These are phyloP conservation scores for Nasonia giraulti DNA, from an alignment of 1,140 invertebrate genomes.

Conservation along the genomic window DNA sequence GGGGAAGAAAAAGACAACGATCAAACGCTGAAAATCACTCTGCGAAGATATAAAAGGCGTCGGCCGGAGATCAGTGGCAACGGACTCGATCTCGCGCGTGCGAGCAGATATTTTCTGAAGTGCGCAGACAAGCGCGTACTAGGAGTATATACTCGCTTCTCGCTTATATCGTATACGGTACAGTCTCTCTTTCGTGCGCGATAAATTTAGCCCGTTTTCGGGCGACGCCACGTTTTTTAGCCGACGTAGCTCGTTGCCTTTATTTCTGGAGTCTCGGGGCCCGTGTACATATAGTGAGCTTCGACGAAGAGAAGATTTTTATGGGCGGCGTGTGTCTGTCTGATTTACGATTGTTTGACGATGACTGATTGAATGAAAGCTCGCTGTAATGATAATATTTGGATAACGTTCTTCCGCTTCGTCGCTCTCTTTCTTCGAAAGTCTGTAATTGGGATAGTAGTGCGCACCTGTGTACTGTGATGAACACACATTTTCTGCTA, in stretches of 20 bases:
- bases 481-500: too few species aligned
- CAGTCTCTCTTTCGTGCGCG: background rate
- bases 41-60: background rate
- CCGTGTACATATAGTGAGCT: background rate
- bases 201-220: conserved; percentile 1
- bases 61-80: too few species aligned
- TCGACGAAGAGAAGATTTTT: background rate
- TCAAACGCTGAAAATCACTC: background rate
- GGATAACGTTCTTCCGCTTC: background rate
- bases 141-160: background rate
- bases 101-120: background rate
- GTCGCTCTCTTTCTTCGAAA: background rate
- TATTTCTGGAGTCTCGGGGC: background rate
- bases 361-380: background rate
- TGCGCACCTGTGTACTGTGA: background rate
- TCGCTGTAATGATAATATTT: background rate
- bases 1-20: background rate
- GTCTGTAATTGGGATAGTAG: background rate
- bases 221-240: background rate
- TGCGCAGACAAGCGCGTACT: background rate
- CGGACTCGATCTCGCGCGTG: too few species aligned
- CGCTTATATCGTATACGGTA: background rate
- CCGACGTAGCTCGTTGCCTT: background rate
- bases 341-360: background rate
- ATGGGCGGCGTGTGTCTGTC: background rate